Evolutionary conservation across 2,113 vertebrate species (phyloP).

Genomic region (Dipodomys stephensi): DNA sequence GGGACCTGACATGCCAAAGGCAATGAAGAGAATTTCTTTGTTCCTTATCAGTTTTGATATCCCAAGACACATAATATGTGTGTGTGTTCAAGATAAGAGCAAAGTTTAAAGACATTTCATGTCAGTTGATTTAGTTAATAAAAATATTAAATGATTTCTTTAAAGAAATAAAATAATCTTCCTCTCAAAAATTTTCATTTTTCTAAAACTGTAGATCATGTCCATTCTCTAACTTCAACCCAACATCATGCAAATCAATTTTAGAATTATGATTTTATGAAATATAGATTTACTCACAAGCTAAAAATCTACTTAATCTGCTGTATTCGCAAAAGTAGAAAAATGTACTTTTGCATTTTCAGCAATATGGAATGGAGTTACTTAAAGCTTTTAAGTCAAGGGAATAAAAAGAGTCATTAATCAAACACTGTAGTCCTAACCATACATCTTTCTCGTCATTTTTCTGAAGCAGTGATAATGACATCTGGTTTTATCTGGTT

Average conservation of each 20-base stretch:
- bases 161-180: neutral
- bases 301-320: neutral
- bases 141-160: neutral
- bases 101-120: constrained; percentile 9
- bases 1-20: neutral
- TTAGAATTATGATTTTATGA: neutral
- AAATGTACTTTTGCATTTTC: constrained; percentile 6
- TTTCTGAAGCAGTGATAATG: constrained; percentile 52
- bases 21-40: neutral
- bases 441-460: constrained; percentile 31
- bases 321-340: neutral
- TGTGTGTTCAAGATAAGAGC: neutral
- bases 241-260: neutral
- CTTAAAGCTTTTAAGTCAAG: neutral
- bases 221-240: neutral
- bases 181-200: neutral
- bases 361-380: neutral
- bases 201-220: neutral
- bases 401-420: constrained; percentile 40
- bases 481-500: constrained; percentile 53
- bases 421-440: constrained; percentile 50
- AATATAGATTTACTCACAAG: neutral
- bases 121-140: neutral
- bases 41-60: neutral
- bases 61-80: neutral